These are phyloP conservation scores for Pegoplata infirma DNA, from an alignment of 2,888 invertebrate genomes.

Conservation along the genomic window DNA sequence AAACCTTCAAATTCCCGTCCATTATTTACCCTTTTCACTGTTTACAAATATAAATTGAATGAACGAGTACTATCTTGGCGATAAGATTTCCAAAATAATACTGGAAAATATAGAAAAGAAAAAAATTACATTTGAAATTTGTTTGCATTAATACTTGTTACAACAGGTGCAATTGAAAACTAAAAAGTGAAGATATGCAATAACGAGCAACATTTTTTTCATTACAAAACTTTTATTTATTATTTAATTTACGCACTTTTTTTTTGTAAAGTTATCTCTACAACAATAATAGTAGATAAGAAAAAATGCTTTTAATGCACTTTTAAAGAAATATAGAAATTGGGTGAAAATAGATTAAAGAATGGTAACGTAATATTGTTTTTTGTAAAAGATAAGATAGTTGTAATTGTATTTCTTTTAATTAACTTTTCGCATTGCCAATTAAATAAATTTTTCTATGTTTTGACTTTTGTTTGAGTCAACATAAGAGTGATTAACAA, in stretches of 20 bases:
- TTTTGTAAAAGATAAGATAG: too few species aligned
- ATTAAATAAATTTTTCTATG: too few species aligned
- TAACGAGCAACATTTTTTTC: slow-evolving; percentile 8
- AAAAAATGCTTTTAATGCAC: slow-evolving; percentile 1
- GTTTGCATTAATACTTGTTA: slow-evolving; percentile 3
- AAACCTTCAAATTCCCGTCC: too few species aligned
- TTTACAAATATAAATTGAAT: neutral
- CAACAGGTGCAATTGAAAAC: slow-evolving; percentile 31
- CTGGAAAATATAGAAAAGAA: neutral
- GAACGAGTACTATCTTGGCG: slow-evolving; percentile 66
- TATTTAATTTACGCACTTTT: slow-evolving; percentile 26
- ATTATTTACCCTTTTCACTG: too few species aligned
- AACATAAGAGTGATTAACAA: too few species aligned
- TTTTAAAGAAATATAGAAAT: neutral
- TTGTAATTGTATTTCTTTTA: too few species aligned
- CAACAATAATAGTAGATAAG: neutral
- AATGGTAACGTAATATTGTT: slow-evolving; percentile 14
- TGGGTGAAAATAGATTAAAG: neutral
- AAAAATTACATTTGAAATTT: neutral
- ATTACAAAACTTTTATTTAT: neutral
- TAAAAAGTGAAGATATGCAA: slow-evolving; percentile 45
- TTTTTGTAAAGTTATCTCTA: slow-evolving; percentile 1
- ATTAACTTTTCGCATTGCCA: too few species aligned
- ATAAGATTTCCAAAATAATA: slow-evolving; percentile 69
- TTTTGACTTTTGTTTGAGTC: too few species aligned